Evolutionary conservation across 2,113 vertebrate genomes (phyloP).

Genomic region (Malurus alboscapulatus): DNA sequence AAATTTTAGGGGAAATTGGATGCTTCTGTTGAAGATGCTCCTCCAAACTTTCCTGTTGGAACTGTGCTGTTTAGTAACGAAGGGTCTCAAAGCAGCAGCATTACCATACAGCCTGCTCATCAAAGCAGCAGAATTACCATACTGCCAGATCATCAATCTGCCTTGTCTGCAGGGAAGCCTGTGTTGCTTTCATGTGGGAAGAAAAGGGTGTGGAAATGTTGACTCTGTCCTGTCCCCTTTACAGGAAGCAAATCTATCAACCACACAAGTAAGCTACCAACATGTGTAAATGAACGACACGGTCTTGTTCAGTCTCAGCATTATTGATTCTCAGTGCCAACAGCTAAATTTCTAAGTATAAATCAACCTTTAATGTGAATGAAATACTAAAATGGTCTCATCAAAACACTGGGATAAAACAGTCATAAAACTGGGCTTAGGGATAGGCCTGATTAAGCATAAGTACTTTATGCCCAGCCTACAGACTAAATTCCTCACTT

Average conservation of each 20-base stretch:
- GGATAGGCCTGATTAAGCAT: not conserved
- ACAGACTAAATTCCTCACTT: not conserved
- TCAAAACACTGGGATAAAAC: not conserved
- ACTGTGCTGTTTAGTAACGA: not conserved
- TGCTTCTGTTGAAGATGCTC: not conserved
- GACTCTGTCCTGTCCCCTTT: not conserved
- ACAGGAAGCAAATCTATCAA: not conserved
- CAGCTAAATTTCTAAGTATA: not conserved
- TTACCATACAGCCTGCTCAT: not conserved
- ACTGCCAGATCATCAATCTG: not conserved
- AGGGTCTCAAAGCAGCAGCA: not conserved
- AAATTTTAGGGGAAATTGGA: not conserved
- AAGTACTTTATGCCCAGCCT: not conserved
- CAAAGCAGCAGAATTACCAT: not conserved
- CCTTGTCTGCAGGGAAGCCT: not conserved
- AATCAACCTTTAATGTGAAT: constrained; percentile 20
- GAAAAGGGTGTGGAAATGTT: not conserved
- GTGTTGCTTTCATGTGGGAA: not conserved
- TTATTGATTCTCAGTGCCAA: not conserved
- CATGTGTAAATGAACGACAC: not conserved
- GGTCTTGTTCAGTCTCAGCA: not conserved
- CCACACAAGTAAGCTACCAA: not conserved
- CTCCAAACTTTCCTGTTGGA: not conserved
- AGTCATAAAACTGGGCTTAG: not conserved
- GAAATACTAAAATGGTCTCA: not conserved